Conservation (phyloP, 2,888 invertebrate species). For the Heteropelma amictum region DNA sequence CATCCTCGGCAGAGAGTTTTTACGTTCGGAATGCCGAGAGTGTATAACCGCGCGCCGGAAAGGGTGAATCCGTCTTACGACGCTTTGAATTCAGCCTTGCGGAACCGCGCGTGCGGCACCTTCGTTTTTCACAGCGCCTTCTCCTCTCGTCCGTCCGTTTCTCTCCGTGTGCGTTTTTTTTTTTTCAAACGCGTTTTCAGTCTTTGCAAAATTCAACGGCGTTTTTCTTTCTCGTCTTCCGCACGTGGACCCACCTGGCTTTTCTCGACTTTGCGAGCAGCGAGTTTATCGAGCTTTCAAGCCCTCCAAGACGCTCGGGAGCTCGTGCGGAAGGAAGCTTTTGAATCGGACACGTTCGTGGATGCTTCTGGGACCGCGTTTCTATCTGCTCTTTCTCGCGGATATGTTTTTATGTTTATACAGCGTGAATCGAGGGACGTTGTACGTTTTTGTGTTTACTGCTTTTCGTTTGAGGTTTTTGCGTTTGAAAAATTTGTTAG, state of each 20-base stretch:
- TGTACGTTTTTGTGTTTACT: too few species aligned
- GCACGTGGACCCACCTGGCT: neutral
- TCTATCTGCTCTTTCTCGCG: neutral
- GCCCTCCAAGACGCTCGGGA: slow-evolving; percentile 1
- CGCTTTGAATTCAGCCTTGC: too few species aligned
- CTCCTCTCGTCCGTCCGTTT: neutral
- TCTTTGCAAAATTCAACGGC: neutral
- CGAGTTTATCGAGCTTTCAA: slow-evolving; percentile 28
- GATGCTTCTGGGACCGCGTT: neutral
- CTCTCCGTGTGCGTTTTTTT: neutral
- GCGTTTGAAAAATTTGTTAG: too few species aligned
- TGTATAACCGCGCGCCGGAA: too few species aligned
- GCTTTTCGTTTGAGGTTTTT: too few species aligned
- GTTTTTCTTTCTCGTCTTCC: slow-evolving; percentile 7
- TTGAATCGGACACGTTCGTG: neutral
- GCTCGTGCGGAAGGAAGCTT: too few species aligned
- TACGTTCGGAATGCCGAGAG: too few species aligned
- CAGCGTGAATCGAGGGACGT: too few species aligned
- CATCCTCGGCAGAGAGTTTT: too few species aligned
- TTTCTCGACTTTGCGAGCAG: neutral
- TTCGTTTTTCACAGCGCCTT: neutral
- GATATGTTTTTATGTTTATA: too few species aligned
- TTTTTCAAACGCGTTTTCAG: neutral
- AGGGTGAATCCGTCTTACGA: too few species aligned
- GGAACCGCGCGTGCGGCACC: too few species aligned